Evolutionary conservation across 2,113 vertebrate genomes (phyloP), one percentile per base, ranked within the genome.

Genomic region (Eurystomus gularis): DNA sequence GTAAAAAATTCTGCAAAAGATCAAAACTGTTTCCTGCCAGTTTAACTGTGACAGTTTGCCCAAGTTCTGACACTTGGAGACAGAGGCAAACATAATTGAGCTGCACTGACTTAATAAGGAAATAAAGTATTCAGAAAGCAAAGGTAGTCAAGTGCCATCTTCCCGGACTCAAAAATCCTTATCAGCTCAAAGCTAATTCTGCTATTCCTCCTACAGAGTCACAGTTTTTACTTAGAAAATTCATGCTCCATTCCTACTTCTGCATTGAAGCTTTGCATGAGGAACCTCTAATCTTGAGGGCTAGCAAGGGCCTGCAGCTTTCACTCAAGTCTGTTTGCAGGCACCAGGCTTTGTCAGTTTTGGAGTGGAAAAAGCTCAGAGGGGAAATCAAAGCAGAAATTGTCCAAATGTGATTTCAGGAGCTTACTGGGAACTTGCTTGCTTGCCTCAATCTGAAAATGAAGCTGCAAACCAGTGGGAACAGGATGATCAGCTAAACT

Each of bases 101-200:
- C 82, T 90, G n/a, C 24, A n/a, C 37, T 90, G 68, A 88, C 51
- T 88, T 90, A 90, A 89, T 87, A 79, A n/a, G 51, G 25, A 68
- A 77, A 80, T 83, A 46, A 88, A 93, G 62, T 70, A 88, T 92
- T 95, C 75, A 81, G 60, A 93, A 96, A 80, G 79, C 46, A 92
- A 92, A 90, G 68, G 87, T 88, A 83, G 75, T 66, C 40, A 86
- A 42, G 49, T 90, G 48, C 76, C 71, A 42, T 88, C 54, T 91
- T 88, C 82, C 58, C 70, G 46, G 58, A 60, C 66, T 86, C 83
- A 61, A 93, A n/a, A 95, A 85, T 62, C 5, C 0, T 71, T 66
- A 69, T 76, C 81, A 91, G 39, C 44, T 83, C 77, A 62, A 94
- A 93, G 86, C 28, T 82, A 93, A 91, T 83, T 95, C 46, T 95